These are phyloP conservation scores for Matsumyia berberina DNA, from an alignment of 2,888 invertebrate genomes.

Conservation along the genomic window DNA sequence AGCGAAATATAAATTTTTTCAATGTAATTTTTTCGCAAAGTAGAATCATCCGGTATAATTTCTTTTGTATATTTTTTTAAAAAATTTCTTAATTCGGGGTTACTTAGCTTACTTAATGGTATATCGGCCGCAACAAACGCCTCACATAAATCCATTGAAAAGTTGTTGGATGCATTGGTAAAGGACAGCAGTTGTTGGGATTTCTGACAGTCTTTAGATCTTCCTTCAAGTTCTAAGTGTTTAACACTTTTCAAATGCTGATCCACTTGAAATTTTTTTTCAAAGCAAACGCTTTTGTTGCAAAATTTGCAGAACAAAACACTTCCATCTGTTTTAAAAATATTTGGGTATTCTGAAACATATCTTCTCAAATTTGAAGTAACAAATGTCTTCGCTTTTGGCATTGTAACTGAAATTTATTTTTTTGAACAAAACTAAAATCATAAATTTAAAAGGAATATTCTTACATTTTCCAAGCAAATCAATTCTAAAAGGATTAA, in stretches of 20 bases:
- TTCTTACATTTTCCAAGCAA: constrained; percentile 25
- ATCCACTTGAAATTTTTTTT: neutral
- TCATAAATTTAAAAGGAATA: constrained; percentile 27
- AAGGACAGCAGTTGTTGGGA: too few species aligned
- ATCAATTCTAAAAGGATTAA: constrained; percentile 13
- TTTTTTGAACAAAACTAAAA: constrained; percentile 15
- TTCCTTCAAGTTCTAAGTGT: too few species aligned
- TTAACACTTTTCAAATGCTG: neutral
- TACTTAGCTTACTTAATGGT: constrained; percentile 2
- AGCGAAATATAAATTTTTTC: too few species aligned
- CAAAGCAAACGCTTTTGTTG: too few species aligned
- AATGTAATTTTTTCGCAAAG: too few species aligned
- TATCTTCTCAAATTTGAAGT: neutral
- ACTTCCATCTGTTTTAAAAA: neutral
- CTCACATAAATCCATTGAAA: constrained; percentile 5
- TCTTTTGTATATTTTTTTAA: too few species aligned
- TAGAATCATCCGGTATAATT: too few species aligned
- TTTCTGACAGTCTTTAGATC: neutral
- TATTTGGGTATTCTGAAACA: neutral
- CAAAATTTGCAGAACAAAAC: too few species aligned
- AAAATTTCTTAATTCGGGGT: neutral
- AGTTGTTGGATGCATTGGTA: too few species aligned
- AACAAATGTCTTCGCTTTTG: neutral
- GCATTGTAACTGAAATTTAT: constrained; percentile 11
- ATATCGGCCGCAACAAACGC: constrained; percentile 8